These are phyloP conservation scores for Larimichthys crocea DNA, from an alignment of 2,113 vertebrate genomes.

Conservation along the genomic window DNA sequence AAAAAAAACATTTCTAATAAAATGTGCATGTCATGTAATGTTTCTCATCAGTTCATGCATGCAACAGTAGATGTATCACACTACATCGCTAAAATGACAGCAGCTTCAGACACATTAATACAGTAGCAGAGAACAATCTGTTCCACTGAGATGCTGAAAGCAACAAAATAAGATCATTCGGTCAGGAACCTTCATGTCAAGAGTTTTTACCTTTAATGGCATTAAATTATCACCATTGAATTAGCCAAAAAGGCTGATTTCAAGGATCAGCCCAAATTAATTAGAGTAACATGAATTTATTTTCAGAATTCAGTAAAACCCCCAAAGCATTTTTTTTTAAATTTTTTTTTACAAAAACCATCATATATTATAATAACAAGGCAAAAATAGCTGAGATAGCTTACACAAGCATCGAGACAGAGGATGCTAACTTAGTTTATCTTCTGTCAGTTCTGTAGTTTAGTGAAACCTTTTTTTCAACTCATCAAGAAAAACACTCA, in stretches of 20 bases:
- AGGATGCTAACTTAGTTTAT: neutral
- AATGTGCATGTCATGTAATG: no score
- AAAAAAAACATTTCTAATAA: no score
- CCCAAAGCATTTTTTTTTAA: no score
- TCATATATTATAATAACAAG: no score
- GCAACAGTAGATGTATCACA: neutral
- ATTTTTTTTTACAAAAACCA: no score
- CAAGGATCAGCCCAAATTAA: neutral
- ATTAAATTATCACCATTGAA: neutral
- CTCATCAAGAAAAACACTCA: neutral
- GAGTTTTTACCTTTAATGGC: neutral
- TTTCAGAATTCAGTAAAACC: neutral
- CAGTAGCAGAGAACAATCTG: neutral
- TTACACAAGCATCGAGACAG: neutral
- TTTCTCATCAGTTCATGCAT: neutral
- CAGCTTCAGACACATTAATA: neutral
- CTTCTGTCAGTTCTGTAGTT: neutral
- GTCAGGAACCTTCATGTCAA: constrained; percentile 24
- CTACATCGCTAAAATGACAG: neutral
- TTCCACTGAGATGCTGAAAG: constrained; percentile 24
- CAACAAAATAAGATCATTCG: constrained; percentile 37
- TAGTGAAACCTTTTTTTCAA: neutral
- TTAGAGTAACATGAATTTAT: neutral
- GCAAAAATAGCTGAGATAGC: no score
- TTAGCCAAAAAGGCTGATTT: neutral